Evolutionary conservation across 2,888 invertebrate species (phyloP), one percentile per base, ranked within the genome.

Genomic region (Asteroscopus sphinx): DNA sequence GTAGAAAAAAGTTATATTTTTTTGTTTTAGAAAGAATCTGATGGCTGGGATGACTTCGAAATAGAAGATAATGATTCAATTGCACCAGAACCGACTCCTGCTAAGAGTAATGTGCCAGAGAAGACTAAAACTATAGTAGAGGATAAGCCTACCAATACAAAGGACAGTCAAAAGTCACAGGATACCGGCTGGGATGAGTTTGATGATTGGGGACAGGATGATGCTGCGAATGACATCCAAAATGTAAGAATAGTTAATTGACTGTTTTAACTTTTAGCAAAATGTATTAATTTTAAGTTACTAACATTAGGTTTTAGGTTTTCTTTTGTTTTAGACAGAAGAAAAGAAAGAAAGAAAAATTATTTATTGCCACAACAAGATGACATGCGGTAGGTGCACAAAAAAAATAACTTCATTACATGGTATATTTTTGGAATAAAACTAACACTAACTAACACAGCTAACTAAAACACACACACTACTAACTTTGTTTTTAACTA

Each of bases 41-140:
- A 93, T 51, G 94, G 94, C 0, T 95, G 95, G 95, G 94, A 93
- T 67, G 91, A 95, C 73, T 94, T 95, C 83, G 93, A 94, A 25
- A 81, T 92, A 41, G 93, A 93, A 33, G 88, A 88, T 5, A 75
- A 79, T 65, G 83, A 85, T 40, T 51, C 69, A 70, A 57, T 80
- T 76, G 28, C 30, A 9, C 45, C 62, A 8, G 47, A 73, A 41
- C 54, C 58, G n/a, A 44, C 36, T 9, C 11, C 55, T 11, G n/a
- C 54, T 21, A 70, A 52, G 12, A 54, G 32, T 36, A 53, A 32
- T 0, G 6, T 33, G 45, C 52, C 55, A 13, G 45, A 55, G 5
- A 49, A 28, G 5, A 39, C 2, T 4, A 44, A 46, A 5, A 36
- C 21, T 12, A 21, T 49, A 36, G n/a, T 37, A 21, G 49, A 54